These are phyloP conservation scores for Hydrozoanthus tunicans DNA, from an alignment of 64 coral and sea anemone genomes.

Conservation along the genomic window DNA sequence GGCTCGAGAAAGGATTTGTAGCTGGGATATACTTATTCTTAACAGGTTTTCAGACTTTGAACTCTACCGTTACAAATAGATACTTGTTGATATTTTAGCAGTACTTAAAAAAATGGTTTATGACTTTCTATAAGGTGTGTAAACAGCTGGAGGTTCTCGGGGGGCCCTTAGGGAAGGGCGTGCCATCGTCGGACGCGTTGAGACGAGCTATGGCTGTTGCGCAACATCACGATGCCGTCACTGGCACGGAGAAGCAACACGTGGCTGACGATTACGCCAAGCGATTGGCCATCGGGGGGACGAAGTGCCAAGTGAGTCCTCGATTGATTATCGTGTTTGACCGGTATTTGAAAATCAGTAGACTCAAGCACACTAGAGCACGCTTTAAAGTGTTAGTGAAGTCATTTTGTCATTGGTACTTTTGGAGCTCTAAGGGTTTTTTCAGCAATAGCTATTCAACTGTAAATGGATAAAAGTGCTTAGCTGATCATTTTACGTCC, in stretches of 20 bases:
- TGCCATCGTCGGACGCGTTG: constrained; percentile 70
- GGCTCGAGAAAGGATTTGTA: too few relatives aligned
- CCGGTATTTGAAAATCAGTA: background rate
- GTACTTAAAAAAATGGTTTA: background rate
- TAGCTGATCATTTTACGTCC: too few relatives aligned
- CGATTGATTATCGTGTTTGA: background rate
- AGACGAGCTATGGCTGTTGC: constrained; percentile 89
- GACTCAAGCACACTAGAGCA: background rate
- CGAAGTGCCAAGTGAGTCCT: constrained; percentile 76
- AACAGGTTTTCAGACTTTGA: too few relatives aligned
- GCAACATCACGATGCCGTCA: constrained; percentile 97
- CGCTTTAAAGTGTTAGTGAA: too few relatives aligned
- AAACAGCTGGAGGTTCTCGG: constrained; percentile 92
- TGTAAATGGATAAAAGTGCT: too few relatives aligned
- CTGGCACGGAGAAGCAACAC: constrained; percentile 95
- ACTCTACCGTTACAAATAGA: background rate
- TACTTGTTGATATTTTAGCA: background rate
- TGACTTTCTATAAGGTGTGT: constrained; percentile 60
- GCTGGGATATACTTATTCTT: too few relatives aligned
- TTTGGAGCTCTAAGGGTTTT: too few relatives aligned
- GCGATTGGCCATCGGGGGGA: constrained; percentile 78
- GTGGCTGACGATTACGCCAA: constrained; percentile 98
- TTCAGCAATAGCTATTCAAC: too few relatives aligned
- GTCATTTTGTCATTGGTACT: too few relatives aligned
- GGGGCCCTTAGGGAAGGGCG: constrained; percentile 31